These are phyloP conservation scores for Heliopora coerulea DNA, from an alignment of 92 coral and sea anemone species.

Conservation along the genomic window DNA sequence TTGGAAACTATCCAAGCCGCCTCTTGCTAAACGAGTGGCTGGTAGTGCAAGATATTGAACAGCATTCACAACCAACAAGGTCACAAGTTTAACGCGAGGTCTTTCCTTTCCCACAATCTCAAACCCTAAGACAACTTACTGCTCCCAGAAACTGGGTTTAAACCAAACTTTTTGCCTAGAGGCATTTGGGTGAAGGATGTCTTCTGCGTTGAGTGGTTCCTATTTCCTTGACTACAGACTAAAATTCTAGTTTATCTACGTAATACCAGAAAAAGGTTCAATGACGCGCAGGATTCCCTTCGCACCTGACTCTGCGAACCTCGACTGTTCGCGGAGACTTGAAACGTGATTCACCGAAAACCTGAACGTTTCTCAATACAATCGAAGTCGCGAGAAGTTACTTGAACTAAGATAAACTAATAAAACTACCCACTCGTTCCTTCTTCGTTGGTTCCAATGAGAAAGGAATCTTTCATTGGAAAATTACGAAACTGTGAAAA, in stretches of 20 bases:
- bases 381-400: not conserved
- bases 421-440: not conserved
- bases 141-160: too few species aligned
- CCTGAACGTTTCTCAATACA: not conserved
- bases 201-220: not conserved
- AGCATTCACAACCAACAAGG: too few species aligned
- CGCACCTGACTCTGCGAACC: too few species aligned
- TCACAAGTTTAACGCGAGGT: too few species aligned
- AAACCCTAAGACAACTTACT: too few species aligned
- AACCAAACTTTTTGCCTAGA: too few species aligned
- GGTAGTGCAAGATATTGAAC: too few species aligned
- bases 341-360: not conserved
- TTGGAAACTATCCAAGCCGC: too few species aligned
- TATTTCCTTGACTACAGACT: constrained; percentile 39
- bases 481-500: not conserved
- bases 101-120: too few species aligned
- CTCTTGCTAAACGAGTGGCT: too few species aligned
- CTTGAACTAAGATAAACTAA: not conserved
- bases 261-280: not conserved
- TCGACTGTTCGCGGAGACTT: too few species aligned
- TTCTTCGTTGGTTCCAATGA: not conserved
- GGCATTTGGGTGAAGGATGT: constrained; percentile 28
- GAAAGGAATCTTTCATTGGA: not conserved
- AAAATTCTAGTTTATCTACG: not conserved
- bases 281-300: too few species aligned